phyloP scores from a whole-genome alignment of 2,888 invertebrate genomes.

The Zootermopsis nevadensis region DNA sequence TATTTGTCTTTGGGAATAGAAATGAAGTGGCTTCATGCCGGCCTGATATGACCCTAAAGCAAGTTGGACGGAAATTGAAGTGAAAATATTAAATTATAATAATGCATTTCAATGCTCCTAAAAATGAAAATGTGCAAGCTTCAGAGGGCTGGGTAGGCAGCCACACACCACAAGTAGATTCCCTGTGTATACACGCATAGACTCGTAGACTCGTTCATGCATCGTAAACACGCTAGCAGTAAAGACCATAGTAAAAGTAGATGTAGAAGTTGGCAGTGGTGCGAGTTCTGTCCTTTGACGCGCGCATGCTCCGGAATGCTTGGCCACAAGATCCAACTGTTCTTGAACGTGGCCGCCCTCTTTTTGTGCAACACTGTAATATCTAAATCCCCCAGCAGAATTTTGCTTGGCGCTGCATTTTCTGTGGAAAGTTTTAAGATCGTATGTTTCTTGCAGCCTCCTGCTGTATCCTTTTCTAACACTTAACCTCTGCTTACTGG shows the following conservation, averaged over 20 bases:
- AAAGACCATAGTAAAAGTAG: neutral
- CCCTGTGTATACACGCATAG: neutral
- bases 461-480: too few species aligned
- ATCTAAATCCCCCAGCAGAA: too few species aligned
- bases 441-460: neutral
- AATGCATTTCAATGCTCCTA: slow-evolving; percentile 3
- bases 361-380: neutral
- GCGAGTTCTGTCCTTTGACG: neutral
- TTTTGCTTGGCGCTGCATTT: neutral
- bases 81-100: neutral
- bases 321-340: neutral
- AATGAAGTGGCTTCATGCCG: neutral
- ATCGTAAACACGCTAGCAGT: neutral
- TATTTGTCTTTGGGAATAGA: neutral
- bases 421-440: neutral
- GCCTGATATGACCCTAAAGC: neutral
- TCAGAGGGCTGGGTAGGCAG: slow-evolving; percentile 11
- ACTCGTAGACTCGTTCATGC: neutral
- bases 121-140: neutral
- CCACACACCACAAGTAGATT: neutral
- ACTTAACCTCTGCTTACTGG: too few species aligned
- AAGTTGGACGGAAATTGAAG: neutral
- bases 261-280: neutral
- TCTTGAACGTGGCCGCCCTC: neutral
- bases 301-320: neutral